Conservation (phyloP, 2,113 vertebrate species). For the Rhabdornis inornatus region DNA sequence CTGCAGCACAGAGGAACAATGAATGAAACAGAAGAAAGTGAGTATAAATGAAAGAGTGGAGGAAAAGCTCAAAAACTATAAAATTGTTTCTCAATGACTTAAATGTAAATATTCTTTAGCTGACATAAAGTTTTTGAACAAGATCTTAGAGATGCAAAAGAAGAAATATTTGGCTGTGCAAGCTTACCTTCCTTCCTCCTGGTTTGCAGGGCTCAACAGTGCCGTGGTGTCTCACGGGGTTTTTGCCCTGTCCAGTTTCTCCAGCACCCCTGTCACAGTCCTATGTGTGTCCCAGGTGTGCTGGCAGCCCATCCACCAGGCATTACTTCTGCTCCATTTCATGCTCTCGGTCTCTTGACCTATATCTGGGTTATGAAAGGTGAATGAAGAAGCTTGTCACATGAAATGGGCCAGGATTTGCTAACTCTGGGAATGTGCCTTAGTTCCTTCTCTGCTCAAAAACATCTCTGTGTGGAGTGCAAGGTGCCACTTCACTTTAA, state of each 20-base stretch:
- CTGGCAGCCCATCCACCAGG: background rate
- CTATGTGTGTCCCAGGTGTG: background rate
- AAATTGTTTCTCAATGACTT: background rate
- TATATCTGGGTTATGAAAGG: background rate
- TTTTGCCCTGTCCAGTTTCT: rapidly evolving
- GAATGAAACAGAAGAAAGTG: slow-evolving; percentile 89
- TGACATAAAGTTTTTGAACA: background rate
- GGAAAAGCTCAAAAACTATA: background rate
- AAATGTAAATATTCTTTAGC: background rate
- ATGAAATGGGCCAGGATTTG: background rate
- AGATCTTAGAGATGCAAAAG: background rate
- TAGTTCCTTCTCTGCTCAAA: background rate
- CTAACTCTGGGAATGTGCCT: background rate
- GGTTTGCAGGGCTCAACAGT: background rate
- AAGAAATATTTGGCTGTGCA: background rate
- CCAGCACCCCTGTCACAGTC: background rate
- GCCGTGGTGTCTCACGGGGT: background rate
- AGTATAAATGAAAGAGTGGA: slow-evolving; percentile 32
- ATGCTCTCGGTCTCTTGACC: background rate
- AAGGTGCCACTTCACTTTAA: background rate
- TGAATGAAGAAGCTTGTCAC: background rate
- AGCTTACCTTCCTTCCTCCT: background rate
- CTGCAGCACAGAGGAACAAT: slow-evolving; percentile 82
- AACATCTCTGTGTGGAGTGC: rapidly evolving
- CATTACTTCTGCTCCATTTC: background rate